Percentiles rank a stretch among this genome's conserved stretches.
phyloP scores from a whole-genome alignment of 1,140 invertebrate species.

The Magallana angulata region DNA sequence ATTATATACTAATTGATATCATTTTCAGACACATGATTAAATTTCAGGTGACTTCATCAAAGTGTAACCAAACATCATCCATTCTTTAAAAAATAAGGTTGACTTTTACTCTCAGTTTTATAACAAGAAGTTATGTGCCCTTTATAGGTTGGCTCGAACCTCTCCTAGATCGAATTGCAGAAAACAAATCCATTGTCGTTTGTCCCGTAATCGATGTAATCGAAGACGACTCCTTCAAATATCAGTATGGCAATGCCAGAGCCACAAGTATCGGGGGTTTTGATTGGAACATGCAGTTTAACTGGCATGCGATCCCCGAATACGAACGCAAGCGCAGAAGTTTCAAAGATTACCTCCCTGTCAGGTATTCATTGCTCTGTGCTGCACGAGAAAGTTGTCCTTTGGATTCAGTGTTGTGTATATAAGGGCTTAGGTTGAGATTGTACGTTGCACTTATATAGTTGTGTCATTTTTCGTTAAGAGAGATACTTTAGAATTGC shows the following conservation, averaged over 20 bases:
- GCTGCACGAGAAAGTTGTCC: not conserved
- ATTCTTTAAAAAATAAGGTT: no score
- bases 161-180: slow-evolving; percentile 93
- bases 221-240: slow-evolving; percentile 97
- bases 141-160: slow-evolving; percentile 95
- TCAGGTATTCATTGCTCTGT: slow-evolving; percentile 82
- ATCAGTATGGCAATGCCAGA: slow-evolving; percentile 84
- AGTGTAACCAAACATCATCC: no score
- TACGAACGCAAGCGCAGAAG: slow-evolving; percentile 86
- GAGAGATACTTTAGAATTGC: no score
- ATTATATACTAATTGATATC: no score
- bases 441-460: no score
- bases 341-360: slow-evolving; percentile 92
- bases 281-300: slow-evolving; percentile 96
- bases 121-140: not conserved
- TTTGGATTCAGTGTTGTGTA: not conserved
- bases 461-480: no score
- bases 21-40: no score
- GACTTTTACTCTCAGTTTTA: not conserved
- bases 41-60: no score
- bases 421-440: not conserved
- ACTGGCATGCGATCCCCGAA: slow-evolving; percentile 95
- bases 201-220: slow-evolving; percentile 97
- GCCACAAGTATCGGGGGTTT: slow-evolving; percentile 90
- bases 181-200: slow-evolving; percentile 91